Percentiles rank a stretch among this genome's conserved stretches.
phyloP scores from a whole-genome alignment of 1,140 invertebrate genomes.

The Drosophila simulans region DNA sequence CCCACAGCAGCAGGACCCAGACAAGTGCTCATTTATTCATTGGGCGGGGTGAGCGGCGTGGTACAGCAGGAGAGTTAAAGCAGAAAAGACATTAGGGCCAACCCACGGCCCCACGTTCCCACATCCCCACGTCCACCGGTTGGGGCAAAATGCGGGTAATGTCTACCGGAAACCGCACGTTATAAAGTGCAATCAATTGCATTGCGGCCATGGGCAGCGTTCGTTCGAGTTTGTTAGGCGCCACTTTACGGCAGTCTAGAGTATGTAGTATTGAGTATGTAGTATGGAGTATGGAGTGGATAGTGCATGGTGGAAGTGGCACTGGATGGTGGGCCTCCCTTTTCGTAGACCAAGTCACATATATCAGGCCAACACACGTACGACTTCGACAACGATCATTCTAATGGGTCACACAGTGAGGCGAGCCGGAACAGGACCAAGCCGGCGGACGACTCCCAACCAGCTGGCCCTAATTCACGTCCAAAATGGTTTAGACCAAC shows the following conservation, averaged over 20 bases:
- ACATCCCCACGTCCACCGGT: slow-evolving; percentile 44
- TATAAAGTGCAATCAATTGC: slow-evolving; percentile 83
- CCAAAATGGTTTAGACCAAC: slow-evolving; percentile 49
- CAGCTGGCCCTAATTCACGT: slow-evolving; percentile 61
- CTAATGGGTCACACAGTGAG: slow-evolving; percentile 80
- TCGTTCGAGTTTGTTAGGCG: slow-evolving; percentile 70
- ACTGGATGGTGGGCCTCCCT: slow-evolving; percentile 7
- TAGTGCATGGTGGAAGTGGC: background rate
- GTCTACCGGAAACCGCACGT: slow-evolving; percentile 83
- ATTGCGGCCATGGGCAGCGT: slow-evolving; percentile 65
- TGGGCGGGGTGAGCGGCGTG: slow-evolving; percentile 20
- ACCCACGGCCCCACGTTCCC: slow-evolving; percentile 3
- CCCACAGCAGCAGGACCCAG: slow-evolving; percentile 37
- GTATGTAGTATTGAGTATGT: slow-evolving; percentile 2
- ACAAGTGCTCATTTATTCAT: slow-evolving; percentile 83
- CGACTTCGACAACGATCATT: slow-evolving; percentile 81
- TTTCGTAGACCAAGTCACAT: slow-evolving; percentile 50
- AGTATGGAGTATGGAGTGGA: background rate
- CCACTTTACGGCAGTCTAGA: slow-evolving; percentile 62
- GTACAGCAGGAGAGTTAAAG: slow-evolving; percentile 42
- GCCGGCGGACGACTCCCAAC: slow-evolving; percentile 10
- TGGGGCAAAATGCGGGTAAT: slow-evolving; percentile 78
- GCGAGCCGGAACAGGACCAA: slow-evolving; percentile 38
- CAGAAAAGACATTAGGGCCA: slow-evolving; percentile 78
- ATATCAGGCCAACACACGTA: slow-evolving; percentile 70